Percentiles rank a stretch among this genome's conserved stretches.
Conservation (phyloP, 2,888 invertebrate species). For the Lepeophtheirus nordmannii region DNA sequence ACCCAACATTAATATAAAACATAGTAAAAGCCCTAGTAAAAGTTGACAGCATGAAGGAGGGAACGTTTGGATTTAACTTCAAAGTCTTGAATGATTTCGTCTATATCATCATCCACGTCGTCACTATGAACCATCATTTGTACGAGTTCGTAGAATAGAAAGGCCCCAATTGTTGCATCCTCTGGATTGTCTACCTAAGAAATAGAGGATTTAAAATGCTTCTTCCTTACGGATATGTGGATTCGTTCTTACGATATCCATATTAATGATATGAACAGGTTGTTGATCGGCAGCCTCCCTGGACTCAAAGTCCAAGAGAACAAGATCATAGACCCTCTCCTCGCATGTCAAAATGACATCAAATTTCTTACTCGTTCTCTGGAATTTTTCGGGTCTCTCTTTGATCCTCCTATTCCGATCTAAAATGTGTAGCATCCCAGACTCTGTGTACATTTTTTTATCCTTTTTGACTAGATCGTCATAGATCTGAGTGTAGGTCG, state of each 20-base stretch:
- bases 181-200: conserved; percentile 19
- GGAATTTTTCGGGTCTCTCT: conserved; percentile 81
- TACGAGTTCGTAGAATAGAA: conserved; percentile 23
- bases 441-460: conserved; percentile 67
- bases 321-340: conserved; percentile 96
- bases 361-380: conserved; percentile 69
- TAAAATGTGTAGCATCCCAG: conserved; percentile 92
- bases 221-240: neutral
- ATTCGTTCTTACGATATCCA: conserved; percentile 61
- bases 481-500: conserved; percentile 88
- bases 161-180: conserved; percentile 21
- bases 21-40: conserved; percentile 56
- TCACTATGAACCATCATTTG: conserved; percentile 59
- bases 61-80: conserved; percentile 70
- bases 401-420: conserved; percentile 94
- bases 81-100: conserved; percentile 84
- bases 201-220: conserved; percentile 16
- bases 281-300: conserved; percentile 62
- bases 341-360: conserved; percentile 94
- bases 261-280: conserved; percentile 88
- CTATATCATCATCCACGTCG: conserved; percentile 93
- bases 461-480: conserved; percentile 54
- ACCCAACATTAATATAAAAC: no score
- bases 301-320: conserved; percentile 49
- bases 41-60: conserved; percentile 81